A percentile compares a stretch with the other conserved stretches of the same genome.
Evolutionary conservation across 2,888 invertebrate genomes (phyloP).

Genomic region (Pollenia amentaria): DNA sequence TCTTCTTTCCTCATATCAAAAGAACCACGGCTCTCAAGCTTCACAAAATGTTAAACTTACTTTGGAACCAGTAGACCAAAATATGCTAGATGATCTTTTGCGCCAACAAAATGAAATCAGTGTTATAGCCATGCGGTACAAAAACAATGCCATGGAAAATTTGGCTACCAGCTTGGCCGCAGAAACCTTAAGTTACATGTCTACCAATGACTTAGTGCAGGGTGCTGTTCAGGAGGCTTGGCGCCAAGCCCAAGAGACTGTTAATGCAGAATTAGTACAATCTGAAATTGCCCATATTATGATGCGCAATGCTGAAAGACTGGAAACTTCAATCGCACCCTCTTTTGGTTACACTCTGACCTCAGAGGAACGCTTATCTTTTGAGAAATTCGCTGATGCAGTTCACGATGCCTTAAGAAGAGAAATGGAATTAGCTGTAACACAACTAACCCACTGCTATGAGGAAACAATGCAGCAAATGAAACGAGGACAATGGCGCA

Average conservation of each 20-base stretch:
- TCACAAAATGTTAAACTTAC: constrained; percentile 84
- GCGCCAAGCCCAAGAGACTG: constrained; percentile 90
- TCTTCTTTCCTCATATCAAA: constrained; percentile 83
- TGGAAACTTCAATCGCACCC: constrained; percentile 87
- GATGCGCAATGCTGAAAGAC: constrained; percentile 88
- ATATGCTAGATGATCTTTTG: constrained; percentile 83
- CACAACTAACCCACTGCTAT: constrained; percentile 88
- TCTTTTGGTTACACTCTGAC: constrained; percentile 87
- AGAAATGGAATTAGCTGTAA: constrained; percentile 90
- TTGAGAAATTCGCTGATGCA: constrained; percentile 91
- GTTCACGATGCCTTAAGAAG: constrained; percentile 89
- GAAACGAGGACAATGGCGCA: constrained; percentile 85
- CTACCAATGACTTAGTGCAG: constrained; percentile 86
- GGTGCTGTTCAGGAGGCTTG: constrained; percentile 90
- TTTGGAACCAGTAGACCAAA: constrained; percentile 85
- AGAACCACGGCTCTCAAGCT: constrained; percentile 60
- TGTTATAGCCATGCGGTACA: constrained; percentile 87
- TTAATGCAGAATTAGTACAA: constrained; percentile 90
- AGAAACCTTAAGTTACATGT: constrained; percentile 88
- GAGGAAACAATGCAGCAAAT: constrained; percentile 87
- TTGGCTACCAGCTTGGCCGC: constrained; percentile 89
- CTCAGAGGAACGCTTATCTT: constrained; percentile 88
- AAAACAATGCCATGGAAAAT: constrained; percentile 89
- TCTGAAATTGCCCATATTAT: constrained; percentile 91
- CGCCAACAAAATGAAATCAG: constrained; percentile 88